These are phyloP conservation scores for Thalassoma bifasciatum DNA, from an alignment of 2,113 vertebrate genomes.

Conservation along the genomic window DNA sequence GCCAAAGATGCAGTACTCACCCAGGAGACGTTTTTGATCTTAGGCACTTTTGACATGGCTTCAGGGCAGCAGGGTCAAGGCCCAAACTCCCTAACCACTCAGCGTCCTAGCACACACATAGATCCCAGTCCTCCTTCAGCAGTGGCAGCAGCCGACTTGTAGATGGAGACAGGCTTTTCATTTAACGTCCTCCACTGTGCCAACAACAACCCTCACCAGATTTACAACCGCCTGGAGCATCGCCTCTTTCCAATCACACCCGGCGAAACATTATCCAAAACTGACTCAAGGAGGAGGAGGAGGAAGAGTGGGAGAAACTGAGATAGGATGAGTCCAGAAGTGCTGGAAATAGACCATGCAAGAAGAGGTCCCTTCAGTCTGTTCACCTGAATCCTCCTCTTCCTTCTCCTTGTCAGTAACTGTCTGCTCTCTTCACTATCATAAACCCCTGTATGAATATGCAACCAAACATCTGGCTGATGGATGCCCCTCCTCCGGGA, in stretches of 20 bases:
- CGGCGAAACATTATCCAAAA: conserved; percentile 45
- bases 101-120: conserved; percentile 16
- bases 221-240: conserved; percentile 51
- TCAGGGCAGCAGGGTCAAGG: conserved; percentile 75
- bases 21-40: conserved; percentile 96
- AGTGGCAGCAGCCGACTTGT: conserved; percentile 5
- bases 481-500: conserved; percentile 43
- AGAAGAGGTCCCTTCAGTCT: conserved; percentile 26
- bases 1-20: conserved; percentile 85
- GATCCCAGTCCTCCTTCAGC: conserved; percentile 33
- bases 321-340: conserved; percentile 45
- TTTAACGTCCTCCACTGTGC: conserved; percentile 46
- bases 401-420: conserved; percentile 36
- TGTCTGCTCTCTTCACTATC: conserved; percentile 15
- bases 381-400: conserved; percentile 48
- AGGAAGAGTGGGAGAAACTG: conserved; percentile 46
- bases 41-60: conserved; percentile 90
- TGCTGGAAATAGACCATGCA: conserved; percentile 42
- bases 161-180: conserved; percentile 28
- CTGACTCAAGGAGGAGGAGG: conserved; percentile 32
- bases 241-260: conserved; percentile 50
- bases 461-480: conserved; percentile 62
- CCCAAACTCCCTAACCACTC: conserved; percentile 6
- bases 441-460: conserved; percentile 53
- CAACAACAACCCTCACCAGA: conserved; percentile 49